Evolutionary conservation across 2,113 vertebrate genomes (phyloP), one percentile per base, ranked within the genome.

Genomic region (Lonchura striata): DNA sequence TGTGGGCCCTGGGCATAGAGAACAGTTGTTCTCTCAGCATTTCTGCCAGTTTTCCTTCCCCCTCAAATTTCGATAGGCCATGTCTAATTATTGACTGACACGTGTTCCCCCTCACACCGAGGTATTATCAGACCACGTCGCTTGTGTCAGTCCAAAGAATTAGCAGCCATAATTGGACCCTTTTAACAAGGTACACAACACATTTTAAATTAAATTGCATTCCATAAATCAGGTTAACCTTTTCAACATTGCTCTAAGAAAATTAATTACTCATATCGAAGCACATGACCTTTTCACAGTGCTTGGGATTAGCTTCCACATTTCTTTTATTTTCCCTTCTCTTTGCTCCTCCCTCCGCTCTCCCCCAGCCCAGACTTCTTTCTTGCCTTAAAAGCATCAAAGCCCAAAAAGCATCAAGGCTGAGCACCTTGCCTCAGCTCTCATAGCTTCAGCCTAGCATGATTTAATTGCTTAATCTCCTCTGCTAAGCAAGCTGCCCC

Each of bases 201-300:
- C 97, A 96, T 98, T 97, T 97, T 94, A 98, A 97, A 98, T 97
- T 97, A 96, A 98, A 98, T 97, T 96, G 96, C 96, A 42, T 98
- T 97, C 97, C 96, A 98, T 98, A 98, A 98, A 98, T 98, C 98
- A 97, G 97, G 97, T 98, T 98, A 98, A 98, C 98, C 98, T 98
- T 98, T 98, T 98, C 98, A 98, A 97, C 88, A 86, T 44, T 37
- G 95, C 97, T 96, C 86, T n/a, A 96, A 97, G 97, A 97, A 98
- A 98, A 98, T 98, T 98, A 98, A 98, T 98, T 98, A 98, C 98
- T 98, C 97, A 96, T 98, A 98, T 97, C 83, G 3, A 95, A 96
- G 95, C 96, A 96, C 92, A 97, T 93, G 98, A 98, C 98, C 98
- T 98, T 98, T 98, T 96, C 97, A 97, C 88, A 47, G 95, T 87